Evolutionary conservation across 2,888 invertebrate genomes (phyloP).

Genomic region (Stegana nigrithorax): DNA sequence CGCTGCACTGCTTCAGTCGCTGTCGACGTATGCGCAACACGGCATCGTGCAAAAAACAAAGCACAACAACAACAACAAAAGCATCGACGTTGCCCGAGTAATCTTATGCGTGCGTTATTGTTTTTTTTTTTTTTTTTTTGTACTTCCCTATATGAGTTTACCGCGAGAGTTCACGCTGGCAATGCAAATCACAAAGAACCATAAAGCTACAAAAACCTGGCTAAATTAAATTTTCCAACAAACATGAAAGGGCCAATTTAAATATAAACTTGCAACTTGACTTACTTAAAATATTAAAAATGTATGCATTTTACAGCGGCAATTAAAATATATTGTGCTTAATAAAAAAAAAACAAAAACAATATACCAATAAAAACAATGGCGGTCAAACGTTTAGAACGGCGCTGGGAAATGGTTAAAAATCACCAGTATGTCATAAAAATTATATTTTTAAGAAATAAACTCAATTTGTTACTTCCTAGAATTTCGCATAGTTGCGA

Average conservation of each 20-base stretch:
- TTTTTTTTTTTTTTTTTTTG: background rate
- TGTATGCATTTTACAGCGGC: constrained; percentile 32
- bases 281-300: constrained; percentile 59
- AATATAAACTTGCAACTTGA: constrained; percentile 43
- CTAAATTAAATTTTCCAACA: too few species aligned
- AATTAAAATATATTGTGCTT: constrained; percentile 2
- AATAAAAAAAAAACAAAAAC: too few species aligned
- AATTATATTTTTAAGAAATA: too few species aligned
- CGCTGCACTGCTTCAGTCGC: constrained; percentile 24
- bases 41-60: constrained; percentile 7
- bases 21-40: constrained; percentile 21
- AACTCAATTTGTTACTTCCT: too few species aligned
- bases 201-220: background rate
- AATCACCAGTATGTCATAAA: too few species aligned
- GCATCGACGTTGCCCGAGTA: background rate
- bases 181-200: background rate
- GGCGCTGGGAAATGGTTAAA: too few species aligned
- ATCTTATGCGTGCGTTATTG: background rate
- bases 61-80: constrained; percentile 2
- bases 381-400: too few species aligned
- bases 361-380: too few species aligned
- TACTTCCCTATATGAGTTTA: too few species aligned
- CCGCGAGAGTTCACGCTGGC: too few species aligned
- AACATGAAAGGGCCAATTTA: constrained; percentile 53
- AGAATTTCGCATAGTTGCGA: too few species aligned